A percentile compares a stretch with the other conserved stretches of the same genome.
These are phyloP conservation scores for Oryzias woworae DNA, from an alignment of 2,113 vertebrate species.

Conservation along the genomic window DNA sequence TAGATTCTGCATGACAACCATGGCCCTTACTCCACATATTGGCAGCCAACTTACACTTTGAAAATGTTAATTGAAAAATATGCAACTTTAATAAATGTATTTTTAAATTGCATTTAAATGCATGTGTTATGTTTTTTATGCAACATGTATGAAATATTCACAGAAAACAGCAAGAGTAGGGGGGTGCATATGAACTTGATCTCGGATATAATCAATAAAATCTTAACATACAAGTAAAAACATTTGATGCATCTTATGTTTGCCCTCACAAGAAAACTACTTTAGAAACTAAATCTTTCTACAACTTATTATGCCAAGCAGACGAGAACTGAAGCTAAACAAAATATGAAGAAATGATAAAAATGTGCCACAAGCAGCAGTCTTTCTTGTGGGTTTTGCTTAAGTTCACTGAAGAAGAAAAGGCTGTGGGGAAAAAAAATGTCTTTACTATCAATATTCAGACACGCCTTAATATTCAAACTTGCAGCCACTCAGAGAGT, in stretches of 20 bases:
- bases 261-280: neutral
- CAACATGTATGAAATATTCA: too few relatives aligned
- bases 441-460: neutral
- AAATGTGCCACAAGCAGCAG: too few relatives aligned
- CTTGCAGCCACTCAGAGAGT: constrained; percentile 20
- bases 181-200: too few relatives aligned
- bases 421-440: neutral
- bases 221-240: too few relatives aligned
- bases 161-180: too few relatives aligned
- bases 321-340: constrained; percentile 1
- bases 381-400: neutral
- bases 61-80: neutral
- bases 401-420: neutral
- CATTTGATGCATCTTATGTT: too few relatives aligned
- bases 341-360: too few relatives aligned
- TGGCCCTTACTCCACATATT: constrained; percentile 31
- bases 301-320: neutral
- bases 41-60: neutral
- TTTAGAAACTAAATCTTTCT: neutral
- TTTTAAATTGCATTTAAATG: too few relatives aligned
- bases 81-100: neutral
- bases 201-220: too few relatives aligned
- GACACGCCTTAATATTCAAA: constrained; percentile 26
- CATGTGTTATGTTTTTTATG: too few relatives aligned
- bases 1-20: constrained; percentile 65